Base-by-base conservation (phyloP, 2,113 vertebrate species). In the Oxygymnocypris stewartii region DNA sequence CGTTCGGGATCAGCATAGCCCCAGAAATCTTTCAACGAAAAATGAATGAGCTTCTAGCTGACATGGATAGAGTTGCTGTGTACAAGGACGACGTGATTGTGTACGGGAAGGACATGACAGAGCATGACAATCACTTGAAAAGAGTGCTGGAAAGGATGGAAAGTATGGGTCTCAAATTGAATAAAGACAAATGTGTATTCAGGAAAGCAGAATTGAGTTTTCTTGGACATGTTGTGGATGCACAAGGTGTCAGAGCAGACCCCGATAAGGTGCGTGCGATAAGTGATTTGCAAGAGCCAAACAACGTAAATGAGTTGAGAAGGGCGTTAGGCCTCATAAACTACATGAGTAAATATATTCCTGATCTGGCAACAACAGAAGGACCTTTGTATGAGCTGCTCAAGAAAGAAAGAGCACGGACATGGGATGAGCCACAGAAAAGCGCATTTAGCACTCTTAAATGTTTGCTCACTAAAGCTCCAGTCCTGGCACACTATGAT, bases 401-500 rank as follows among this genome's bases (percentile, higher is more conserved):
- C 12, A 25, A 47, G 12, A 76, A 49, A 49, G 42, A 12, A 25
- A 25, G 6, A 2, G 44, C n/a, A 44, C 28, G 4, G n/a, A 49
- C 74, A 49, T 76, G 42, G 74, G 74, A 76, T 76, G n/a, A 28
- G 7, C 2, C 74, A 18, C 74, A 76, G 74, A 76, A 49, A 76
- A 76, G 12, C 6, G 1, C 44, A 49, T 49, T 49, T n/a, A 76
- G n/a, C 44, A 49, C 44, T 7, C 44, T 76, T 7, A 49, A 76
- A 25, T 49, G 25, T 0, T 6, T 5, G 7, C 74, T 76, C n/a
- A 44, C 25, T 13, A 76, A 49, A 44, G 7, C 74, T 16, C 44
- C 42, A 9, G 47, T 73, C 16, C 35, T 86, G 47, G 57, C 59
- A 28, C 37, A 67, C 20, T 88, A 79, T 28, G 79, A 78, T 42